These are phyloP conservation scores for Drosophila setosimentum DNA, from an alignment of 2,888 invertebrate species.

Conservation along the genomic window DNA sequence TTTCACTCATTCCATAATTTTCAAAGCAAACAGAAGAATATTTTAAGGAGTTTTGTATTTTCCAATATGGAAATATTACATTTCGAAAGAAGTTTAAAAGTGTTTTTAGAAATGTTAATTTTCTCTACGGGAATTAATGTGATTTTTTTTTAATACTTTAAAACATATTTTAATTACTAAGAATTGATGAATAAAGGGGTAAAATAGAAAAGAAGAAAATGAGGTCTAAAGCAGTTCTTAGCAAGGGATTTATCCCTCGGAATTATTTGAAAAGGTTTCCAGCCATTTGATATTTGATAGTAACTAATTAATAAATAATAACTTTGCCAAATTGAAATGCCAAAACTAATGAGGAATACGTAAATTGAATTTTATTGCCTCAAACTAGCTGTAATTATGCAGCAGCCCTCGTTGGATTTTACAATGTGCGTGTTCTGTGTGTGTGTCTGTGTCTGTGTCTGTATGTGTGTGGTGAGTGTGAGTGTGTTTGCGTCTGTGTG, in stretches of 20 bases:
- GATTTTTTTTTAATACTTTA: not conserved
- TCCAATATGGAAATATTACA: conserved; percentile 4
- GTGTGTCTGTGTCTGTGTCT: not conserved
- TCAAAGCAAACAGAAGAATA: conserved; percentile 2
- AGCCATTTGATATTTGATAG: not conserved
- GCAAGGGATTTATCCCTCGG: not conserved
- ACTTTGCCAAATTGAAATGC: not conserved
- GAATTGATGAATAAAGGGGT: no score
- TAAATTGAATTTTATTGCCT: not conserved
- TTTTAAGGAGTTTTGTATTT: conserved; percentile 12
- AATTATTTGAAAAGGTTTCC: not conserved
- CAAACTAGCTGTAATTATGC: not conserved
- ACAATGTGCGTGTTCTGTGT: not conserved
- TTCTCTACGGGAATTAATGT: not conserved
- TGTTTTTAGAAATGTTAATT: not conserved
- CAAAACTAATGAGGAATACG: not conserved
- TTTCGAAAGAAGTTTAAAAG: not conserved
- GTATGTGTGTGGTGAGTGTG: not conserved
- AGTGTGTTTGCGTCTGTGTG: conserved; percentile 5
- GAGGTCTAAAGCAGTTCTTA: no score
- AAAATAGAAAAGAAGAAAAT: no score
- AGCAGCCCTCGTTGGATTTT: conserved; percentile 19
- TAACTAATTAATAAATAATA: no score
- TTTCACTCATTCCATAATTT: conserved; percentile 25
- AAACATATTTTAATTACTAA: no score